phyloP scores from a whole-genome alignment of 1,140 invertebrate genomes.

The Schlechtendalia chinensis region DNA sequence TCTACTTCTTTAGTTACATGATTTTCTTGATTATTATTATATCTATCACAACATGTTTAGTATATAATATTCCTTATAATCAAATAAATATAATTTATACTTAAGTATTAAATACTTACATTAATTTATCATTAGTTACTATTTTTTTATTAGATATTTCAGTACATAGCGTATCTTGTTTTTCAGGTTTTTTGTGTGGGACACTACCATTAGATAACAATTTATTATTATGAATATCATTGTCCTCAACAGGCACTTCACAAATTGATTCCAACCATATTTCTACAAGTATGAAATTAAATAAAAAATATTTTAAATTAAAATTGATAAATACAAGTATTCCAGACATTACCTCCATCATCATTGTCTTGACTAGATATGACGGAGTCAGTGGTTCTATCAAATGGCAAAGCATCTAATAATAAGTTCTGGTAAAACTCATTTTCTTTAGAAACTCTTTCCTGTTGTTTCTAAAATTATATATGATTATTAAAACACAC shows the following conservation, averaged over 20 bases:
- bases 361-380: constrained; percentile 61
- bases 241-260: constrained; percentile 27
- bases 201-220: constrained; percentile 39
- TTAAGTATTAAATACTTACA: constrained; percentile 21
- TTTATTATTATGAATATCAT: constrained; percentile 39
- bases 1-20: constrained; percentile 44
- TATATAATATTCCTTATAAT: not conserved
- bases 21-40: constrained; percentile 45
- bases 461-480: constrained; percentile 74
- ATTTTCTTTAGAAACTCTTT: constrained; percentile 91
- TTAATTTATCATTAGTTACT: constrained; percentile 44
- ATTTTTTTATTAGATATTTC: constrained; percentile 43
- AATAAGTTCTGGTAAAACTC: constrained; percentile 92
- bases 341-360: constrained; percentile 57
- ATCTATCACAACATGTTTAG: not conserved
- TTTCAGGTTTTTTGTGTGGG: constrained; percentile 37
- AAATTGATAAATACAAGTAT: not conserved
- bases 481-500: not conserved
- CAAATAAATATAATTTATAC: not conserved
- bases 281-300: constrained; percentile 11
- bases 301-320: not conserved
- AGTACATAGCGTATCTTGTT: constrained; percentile 25
- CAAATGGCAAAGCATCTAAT: constrained; percentile 82
- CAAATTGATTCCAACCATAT: constrained; percentile 46
- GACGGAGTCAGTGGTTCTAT: constrained; percentile 60